Percentiles rank a stretch among this genome's conserved stretches.
Evolutionary conservation across 1,140 invertebrate genomes (phyloP).

Genomic region (Bathynomus jamesi): DNA sequence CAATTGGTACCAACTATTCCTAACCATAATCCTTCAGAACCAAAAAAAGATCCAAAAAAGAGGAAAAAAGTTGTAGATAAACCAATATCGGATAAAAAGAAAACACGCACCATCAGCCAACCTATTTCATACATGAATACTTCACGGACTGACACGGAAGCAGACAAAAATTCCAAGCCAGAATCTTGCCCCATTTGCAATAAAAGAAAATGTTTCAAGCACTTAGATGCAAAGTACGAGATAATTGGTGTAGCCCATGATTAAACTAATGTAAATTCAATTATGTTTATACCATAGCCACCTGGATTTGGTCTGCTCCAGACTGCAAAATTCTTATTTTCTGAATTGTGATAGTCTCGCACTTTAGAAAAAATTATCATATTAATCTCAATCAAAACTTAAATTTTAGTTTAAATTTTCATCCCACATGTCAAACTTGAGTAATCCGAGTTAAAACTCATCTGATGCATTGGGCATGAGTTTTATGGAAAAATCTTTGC

Average conservation of each 20-base stretch:
- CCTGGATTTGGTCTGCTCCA: too few species aligned
- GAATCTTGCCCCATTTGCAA: slow-evolving; percentile 22
- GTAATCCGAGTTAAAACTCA: too few species aligned
- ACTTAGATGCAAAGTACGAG: slow-evolving; percentile 24
- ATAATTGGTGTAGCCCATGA: not conserved
- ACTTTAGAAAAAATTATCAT: too few species aligned
- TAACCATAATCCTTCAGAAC: slow-evolving; percentile 5
- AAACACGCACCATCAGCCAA: slow-evolving; percentile 21
- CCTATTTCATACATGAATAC: slow-evolving; percentile 13
- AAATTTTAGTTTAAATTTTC: too few species aligned
- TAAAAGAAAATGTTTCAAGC: slow-evolving; percentile 29
- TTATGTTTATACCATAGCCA: too few species aligned
- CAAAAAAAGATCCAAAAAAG: slow-evolving; percentile 28
- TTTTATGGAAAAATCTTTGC: too few species aligned
- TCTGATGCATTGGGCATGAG: too few species aligned
- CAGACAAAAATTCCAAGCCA: not conserved
- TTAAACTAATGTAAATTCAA: too few species aligned
- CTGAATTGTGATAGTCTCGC: too few species aligned
- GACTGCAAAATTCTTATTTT: too few species aligned
- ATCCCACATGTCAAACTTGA: too few species aligned
- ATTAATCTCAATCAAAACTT: too few species aligned
- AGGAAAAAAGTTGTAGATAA: slow-evolving; percentile 26
- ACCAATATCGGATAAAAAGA: slow-evolving; percentile 20
- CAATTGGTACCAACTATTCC: slow-evolving; percentile 10
- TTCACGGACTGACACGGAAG: not conserved